Conservation (phyloP, 92 coral and sea anemone species). For the Parazoanthus atlanticus region DNA sequence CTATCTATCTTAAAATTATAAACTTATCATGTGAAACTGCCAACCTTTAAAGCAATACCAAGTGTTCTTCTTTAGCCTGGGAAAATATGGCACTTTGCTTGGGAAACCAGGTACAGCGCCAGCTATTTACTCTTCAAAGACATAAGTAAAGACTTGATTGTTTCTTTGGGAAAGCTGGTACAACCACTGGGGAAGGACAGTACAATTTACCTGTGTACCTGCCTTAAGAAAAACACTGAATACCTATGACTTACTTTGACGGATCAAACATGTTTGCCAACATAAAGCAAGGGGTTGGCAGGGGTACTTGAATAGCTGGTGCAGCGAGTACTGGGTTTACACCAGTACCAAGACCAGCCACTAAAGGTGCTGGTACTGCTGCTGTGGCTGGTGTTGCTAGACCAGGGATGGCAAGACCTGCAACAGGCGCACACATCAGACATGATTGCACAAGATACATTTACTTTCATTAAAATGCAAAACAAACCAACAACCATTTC, state of each 20-base stretch:
- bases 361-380: conserved; percentile 62
- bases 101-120: no score
- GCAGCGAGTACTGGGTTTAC: conserved; percentile 60
- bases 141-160: no score
- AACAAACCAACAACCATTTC: neutral
- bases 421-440: conserved; percentile 19
- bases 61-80: no score
- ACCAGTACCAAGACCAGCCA: conserved; percentile 41
- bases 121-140: no score
- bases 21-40: no score
- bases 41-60: no score
- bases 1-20: no score
- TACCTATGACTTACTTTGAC: conserved; percentile 74
- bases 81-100: no score
- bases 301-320: conserved; percentile 69
- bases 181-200: no score
- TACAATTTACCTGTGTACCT: no score
- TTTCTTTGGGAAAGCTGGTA: no score
- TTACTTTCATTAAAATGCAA: neutral
- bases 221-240: no score
- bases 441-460: neutral
- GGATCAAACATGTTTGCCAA: conserved; percentile 99
- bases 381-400: conserved; percentile 56
- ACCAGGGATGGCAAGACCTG: conserved; percentile 92
- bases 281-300: conserved; percentile 94